Conservation (phyloP, 2,888 invertebrate species). For the Bugula neritina region DNA sequence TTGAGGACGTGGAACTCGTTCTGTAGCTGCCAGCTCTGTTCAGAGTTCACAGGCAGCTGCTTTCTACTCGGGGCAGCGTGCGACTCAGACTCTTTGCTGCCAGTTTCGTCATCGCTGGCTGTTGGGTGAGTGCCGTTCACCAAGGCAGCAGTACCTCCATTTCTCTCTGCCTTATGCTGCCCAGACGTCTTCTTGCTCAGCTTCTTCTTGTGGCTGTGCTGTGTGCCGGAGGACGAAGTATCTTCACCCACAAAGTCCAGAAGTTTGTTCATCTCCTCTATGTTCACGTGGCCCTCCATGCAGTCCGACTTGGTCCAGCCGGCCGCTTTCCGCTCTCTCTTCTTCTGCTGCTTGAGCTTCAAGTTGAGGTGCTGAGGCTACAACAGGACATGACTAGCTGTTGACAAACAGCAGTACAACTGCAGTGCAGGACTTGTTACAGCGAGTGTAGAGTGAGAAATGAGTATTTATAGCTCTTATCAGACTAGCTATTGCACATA, state of each 20-base stretch:
- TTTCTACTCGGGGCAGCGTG: not conserved
- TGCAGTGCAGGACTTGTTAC: not conserved
- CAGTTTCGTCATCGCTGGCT: not conserved
- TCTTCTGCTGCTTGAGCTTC: not conserved
- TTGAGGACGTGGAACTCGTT: not conserved
- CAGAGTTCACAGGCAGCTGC: not conserved
- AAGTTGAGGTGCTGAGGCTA: not conserved
- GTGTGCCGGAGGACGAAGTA: not conserved
- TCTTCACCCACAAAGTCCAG: not conserved
- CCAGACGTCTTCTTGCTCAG: not conserved
- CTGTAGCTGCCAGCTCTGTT: not conserved
- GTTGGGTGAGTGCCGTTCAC: not conserved
- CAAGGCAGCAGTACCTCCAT: no score
- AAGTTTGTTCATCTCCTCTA: not conserved
- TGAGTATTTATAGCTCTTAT: not conserved
- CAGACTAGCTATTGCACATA: not conserved
- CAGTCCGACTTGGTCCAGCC: conserved; percentile 19
- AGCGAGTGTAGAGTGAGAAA: not conserved
- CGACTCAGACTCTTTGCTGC: not conserved
- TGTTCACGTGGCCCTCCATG: not conserved
- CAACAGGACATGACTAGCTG: no score
- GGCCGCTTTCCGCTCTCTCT: not conserved
- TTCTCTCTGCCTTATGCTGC: not conserved
- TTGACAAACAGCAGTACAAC: no score
- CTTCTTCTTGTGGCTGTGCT: not conserved